Evolutionary conservation across 2,113 vertebrate species (phyloP).

Genomic region (Oreochromis spilurus): DNA sequence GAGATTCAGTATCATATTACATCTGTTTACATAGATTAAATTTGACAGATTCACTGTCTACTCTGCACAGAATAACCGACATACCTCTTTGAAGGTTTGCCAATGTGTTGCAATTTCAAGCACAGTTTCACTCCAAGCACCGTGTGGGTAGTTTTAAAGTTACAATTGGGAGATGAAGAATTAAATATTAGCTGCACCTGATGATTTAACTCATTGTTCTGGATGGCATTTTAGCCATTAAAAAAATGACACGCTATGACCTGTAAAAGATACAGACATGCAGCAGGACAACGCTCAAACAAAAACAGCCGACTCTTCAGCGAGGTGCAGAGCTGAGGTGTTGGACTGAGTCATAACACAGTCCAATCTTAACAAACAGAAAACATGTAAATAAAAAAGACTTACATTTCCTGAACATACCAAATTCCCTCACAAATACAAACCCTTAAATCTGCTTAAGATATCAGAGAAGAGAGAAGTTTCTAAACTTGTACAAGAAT

Average conservation of each 20-base stretch:
- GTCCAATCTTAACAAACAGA: background rate
- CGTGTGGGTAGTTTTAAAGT: background rate
- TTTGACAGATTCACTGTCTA: background rate
- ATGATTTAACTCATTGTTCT: background rate
- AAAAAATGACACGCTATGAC: background rate
- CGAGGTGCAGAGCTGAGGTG: background rate
- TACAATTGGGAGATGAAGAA: background rate
- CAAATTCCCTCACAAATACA: background rate
- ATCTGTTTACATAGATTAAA: accelerated
- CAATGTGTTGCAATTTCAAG: background rate
- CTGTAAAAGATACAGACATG: accelerated
- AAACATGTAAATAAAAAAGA: background rate
- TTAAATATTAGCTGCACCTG: background rate
- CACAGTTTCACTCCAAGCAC: background rate
- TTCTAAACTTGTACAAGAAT: background rate
- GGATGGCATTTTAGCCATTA: background rate
- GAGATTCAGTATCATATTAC: accelerated
- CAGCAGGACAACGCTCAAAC: background rate
- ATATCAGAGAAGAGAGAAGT: background rate
- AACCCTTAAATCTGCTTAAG: background rate
- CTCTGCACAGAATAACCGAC: background rate
- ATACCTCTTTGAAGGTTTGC: background rate
- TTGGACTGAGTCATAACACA: background rate
- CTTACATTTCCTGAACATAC: background rate
- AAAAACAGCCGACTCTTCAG: background rate